phyloP scores from a whole-genome alignment of 30 jellyfish, hydroid and myxozoan species.

The Hydractinia symbiolongicarpus region DNA sequence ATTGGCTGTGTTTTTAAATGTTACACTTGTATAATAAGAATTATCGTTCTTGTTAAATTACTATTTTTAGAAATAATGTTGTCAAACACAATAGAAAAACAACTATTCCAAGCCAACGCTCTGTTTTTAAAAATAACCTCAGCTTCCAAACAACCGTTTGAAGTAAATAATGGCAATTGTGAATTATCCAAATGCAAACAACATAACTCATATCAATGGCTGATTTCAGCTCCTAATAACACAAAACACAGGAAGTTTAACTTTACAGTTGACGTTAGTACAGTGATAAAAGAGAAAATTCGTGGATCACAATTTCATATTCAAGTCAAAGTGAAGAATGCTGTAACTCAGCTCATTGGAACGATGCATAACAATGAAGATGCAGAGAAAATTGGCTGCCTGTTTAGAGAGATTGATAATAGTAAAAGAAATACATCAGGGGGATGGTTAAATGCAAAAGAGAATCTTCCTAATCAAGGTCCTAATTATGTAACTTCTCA shows the following conservation, averaged over 20 bases:
- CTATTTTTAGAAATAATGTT: too few species aligned
- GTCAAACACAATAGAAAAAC: not conserved
- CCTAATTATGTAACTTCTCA: not conserved
- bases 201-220: not conserved
- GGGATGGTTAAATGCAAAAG: not conserved
- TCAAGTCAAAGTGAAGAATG: not conserved
- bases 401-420: not conserved
- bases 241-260: not conserved
- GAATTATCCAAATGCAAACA: not conserved
- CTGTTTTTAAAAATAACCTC: not conserved
- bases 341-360: not conserved
- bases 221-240: not conserved
- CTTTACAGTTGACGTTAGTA: not conserved
- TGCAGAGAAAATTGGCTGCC: not conserved
- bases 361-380: not conserved
- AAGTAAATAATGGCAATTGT: not conserved
- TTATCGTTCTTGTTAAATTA: too few species aligned
- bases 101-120: not conserved
- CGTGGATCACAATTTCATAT: not conserved
- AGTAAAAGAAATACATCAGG: not conserved
- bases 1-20: too few species aligned
- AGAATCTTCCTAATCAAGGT: not conserved
- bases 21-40: too few species aligned
- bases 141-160: not conserved
- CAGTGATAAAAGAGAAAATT: slow-evolving; percentile 4